Percentiles rank a stretch among this genome's conserved stretches.
These are phyloP conservation scores for Drosophila nigrodunni DNA, from an alignment of 1,140 invertebrate species.

Conservation along the genomic window DNA sequence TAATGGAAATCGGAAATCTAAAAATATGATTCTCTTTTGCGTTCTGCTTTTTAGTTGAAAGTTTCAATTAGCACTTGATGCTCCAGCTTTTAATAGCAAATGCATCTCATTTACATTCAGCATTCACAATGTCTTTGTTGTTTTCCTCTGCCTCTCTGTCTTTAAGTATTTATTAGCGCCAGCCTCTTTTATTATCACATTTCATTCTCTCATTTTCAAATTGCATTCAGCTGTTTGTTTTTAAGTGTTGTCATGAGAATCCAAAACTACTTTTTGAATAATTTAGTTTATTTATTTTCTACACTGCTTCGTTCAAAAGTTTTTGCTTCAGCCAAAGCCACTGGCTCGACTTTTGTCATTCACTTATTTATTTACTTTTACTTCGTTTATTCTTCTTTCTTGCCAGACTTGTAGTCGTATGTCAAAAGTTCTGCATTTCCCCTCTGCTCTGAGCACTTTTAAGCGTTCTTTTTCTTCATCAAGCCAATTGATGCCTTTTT, in stretches of 20 bases:
- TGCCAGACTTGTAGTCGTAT: conserved; percentile 53
- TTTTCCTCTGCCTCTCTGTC: not conserved
- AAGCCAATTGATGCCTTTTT: conserved; percentile 50
- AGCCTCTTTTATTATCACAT: conserved; percentile 59
- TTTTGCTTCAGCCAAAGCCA: conserved; percentile 34
- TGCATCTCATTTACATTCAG: conserved; percentile 68
- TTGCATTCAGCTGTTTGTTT: conserved; percentile 79
- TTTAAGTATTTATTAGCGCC: conserved; percentile 31
- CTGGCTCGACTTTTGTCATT: conserved; percentile 60
- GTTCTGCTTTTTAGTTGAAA: conserved; percentile 39
- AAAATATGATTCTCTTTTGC: conserved; percentile 48
- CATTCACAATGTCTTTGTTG: conserved; percentile 17
- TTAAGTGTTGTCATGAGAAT: conserved; percentile 76
- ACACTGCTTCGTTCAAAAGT: conserved; percentile 57
- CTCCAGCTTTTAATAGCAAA: conserved; percentile 51
- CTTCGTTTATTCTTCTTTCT: conserved; percentile 34
- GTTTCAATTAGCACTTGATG: conserved; percentile 56
- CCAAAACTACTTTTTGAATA: conserved; percentile 77
- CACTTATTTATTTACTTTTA: conserved; percentile 77
- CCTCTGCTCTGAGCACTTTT: not conserved
- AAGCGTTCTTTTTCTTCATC: conserved; percentile 8
- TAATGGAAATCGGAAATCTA: conserved; percentile 61
- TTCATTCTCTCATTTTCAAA: conserved; percentile 66
- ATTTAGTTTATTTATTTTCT: conserved; percentile 79
- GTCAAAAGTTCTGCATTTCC: conserved; percentile 62